Evolutionary conservation across 2,113 vertebrate genomes (phyloP), one percentile per base, ranked within the genome.

Genomic region (Mustelus asterias): DNA sequence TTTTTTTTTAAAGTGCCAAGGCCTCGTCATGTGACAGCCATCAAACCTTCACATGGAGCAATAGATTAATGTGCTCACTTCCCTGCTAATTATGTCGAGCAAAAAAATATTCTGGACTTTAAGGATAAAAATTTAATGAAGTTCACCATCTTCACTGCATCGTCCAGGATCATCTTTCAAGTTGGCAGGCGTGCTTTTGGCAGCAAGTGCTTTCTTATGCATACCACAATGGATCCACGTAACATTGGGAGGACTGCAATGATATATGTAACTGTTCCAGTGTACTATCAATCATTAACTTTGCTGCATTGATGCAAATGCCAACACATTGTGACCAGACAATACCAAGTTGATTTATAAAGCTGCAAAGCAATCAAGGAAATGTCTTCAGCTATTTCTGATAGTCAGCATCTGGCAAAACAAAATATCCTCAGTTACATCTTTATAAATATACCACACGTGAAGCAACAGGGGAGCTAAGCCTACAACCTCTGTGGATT

Each of bases 361-460:
- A 88, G 22, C 24, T 88, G 86, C 48, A 2, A 24, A 29, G 7
- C 44, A 89, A 29, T 8, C 24, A 9, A 48, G 24, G 44, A 58
- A 58, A 0, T 11, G 0, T 86, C 20, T 22, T n/a, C 10, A 37
- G 37, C 37, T 22, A 48, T 86, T 26, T 54, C 22, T 88, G 85
- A 48, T 48, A 88, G 22, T 44, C 24, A 1, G 24, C 24, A 48
- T 54, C 85, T 54, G 44, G 11, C 86, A 58, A 89, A 86, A 89
- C 24, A 89, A 54, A 29, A 13, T 58, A 44, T 54, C 44, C 1
- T 88, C 9, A 6, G 26, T 54, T 88, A 48, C 22, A 44, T 96
- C 96, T 96, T 96, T 96, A 96, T 96, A 97, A 69, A 96, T 96
- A 9, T 97, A 97, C 96, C 95, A 96, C 96, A 97, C 95, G 96